Percentiles rank a stretch among this genome's conserved stretches.
phyloP scores from a whole-genome alignment of 1,140 invertebrate genomes.

The Pomacea maculata region DNA sequence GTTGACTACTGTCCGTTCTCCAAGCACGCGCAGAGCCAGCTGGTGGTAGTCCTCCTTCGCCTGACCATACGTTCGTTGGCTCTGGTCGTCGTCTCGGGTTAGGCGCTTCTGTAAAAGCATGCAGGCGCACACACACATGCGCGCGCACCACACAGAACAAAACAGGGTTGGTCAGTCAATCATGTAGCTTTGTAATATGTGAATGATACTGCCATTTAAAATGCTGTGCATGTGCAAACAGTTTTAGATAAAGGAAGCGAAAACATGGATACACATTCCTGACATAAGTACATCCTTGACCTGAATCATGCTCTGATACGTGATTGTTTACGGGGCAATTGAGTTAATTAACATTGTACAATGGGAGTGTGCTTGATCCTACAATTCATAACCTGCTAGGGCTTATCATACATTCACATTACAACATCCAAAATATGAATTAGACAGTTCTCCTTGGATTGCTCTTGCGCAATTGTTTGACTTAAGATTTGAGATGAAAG shows the following conservation, averaged over 20 bases:
- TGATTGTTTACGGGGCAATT: too few species aligned
- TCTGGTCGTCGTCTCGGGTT: conserved; percentile 27
- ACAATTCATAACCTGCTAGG: too few species aligned
- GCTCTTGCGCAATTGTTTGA: too few species aligned
- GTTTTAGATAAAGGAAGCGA: neutral
- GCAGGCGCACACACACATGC: neutral
- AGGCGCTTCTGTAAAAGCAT: conserved; percentile 38
- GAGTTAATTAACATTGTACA: neutral
- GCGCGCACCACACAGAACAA: neutral
- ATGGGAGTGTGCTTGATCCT: too few species aligned
- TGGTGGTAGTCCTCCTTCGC: conserved; percentile 38
- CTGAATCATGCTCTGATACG: neutral
- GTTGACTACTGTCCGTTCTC: conserved; percentile 38
- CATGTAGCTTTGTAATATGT: neutral
- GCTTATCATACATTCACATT: too few species aligned
- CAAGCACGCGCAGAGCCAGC: conserved; percentile 38
- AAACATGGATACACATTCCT: conserved; percentile 1
- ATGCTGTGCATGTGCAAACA: neutral
- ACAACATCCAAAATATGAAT: too few species aligned
- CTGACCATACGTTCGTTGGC: conserved; percentile 36
- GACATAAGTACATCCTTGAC: too few species aligned
- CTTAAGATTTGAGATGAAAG: too few species aligned
- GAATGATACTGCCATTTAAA: neutral
- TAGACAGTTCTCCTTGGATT: too few species aligned
- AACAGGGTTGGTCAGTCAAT: neutral